Conservation (phyloP, 2,888 invertebrate genomes). For the Amiota minor region DNA sequence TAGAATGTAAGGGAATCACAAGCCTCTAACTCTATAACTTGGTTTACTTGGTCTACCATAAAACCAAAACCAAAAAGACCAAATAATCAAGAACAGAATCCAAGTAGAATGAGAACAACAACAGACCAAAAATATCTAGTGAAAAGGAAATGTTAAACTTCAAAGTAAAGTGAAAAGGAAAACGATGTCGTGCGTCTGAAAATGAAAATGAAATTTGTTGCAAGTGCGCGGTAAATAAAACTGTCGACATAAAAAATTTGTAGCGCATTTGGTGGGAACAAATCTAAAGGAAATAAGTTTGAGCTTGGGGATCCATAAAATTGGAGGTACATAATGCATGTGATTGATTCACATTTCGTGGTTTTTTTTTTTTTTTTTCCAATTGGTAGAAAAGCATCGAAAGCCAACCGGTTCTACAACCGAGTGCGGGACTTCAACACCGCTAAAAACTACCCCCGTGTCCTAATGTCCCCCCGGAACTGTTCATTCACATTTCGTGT, state of each 20-base stretch:
- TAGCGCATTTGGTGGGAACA: constrained; percentile 40
- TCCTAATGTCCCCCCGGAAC: too few species aligned
- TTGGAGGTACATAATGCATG: constrained; percentile 52
- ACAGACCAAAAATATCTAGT: not conserved
- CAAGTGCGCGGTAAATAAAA: constrained; percentile 27
- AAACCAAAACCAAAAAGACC: not conserved
- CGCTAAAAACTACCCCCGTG: too few species aligned
- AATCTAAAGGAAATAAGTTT: constrained; percentile 25
- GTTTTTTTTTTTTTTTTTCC: not conserved
- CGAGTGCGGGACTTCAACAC: too few species aligned
- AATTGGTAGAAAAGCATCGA: too few species aligned
- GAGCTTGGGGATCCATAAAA: constrained; percentile 47
- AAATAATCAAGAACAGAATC: not conserved
- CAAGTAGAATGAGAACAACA: not conserved
- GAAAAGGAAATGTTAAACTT: not conserved
- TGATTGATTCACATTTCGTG: constrained; percentile 60
- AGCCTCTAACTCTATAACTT: not conserved
- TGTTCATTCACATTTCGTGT: too few species aligned
- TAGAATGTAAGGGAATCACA: not conserved
- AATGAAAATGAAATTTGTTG: constrained; percentile 12
- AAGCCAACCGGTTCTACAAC: too few species aligned
- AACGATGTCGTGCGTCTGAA: not conserved
- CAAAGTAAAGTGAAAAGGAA: not conserved
- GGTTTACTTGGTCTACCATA: constrained; percentile 2
- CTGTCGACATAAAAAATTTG: constrained; percentile 32